phyloP scores from a whole-genome alignment of 1,140 invertebrate species.

The Augochlora pura region DNA sequence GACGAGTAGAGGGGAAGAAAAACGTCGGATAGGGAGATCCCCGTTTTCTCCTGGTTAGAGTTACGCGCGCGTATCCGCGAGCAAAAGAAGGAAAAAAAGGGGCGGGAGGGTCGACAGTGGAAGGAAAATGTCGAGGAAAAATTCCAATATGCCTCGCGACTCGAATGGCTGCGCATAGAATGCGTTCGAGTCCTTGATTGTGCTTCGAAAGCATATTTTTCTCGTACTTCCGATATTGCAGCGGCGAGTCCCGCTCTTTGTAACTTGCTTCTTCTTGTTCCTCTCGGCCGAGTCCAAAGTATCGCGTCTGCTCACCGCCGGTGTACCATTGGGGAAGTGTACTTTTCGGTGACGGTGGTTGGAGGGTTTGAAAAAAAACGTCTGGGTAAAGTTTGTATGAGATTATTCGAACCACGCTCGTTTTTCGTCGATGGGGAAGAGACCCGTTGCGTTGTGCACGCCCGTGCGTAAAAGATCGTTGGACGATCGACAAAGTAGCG shows the following conservation, averaged over 20 bases:
- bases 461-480: too few relatives aligned
- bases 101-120: too few relatives aligned
- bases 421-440: constrained; percentile 33
- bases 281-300: neutral
- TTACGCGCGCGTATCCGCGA: neutral
- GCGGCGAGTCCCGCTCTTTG: constrained; percentile 54
- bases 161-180: constrained; percentile 69
- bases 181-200: constrained; percentile 73
- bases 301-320: constrained; percentile 4
- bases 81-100: constrained; percentile 12
- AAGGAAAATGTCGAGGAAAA: constrained; percentile 62
- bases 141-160: constrained; percentile 73
- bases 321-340: constrained; percentile 18
- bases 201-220: constrained; percentile 73
- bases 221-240: constrained; percentile 68
- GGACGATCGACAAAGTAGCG: too few relatives aligned
- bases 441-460: too few relatives aligned
- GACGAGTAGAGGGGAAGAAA: constrained; percentile 31
- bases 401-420: neutral
- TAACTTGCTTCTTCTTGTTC: constrained; percentile 44
- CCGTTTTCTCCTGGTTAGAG: neutral
- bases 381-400: too few relatives aligned
- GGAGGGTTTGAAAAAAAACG: too few relatives aligned
- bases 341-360: constrained; percentile 21
- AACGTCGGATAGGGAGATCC: neutral